Conservation (phyloP, 2,797 vertebrate genomes). For the Octomys mimax region DNA sequence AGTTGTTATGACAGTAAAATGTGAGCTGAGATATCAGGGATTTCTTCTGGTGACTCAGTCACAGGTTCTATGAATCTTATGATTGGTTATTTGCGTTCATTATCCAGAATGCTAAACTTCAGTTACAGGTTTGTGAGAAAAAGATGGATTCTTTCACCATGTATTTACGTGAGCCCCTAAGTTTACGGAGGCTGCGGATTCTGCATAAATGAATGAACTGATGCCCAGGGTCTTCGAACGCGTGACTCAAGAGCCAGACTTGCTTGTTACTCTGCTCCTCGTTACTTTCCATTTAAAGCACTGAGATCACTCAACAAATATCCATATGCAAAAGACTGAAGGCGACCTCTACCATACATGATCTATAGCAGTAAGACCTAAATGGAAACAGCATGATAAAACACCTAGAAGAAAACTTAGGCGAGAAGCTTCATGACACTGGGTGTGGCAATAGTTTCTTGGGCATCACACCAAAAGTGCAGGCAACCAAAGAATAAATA, state of each 20-base stretch:
- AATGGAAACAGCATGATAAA: background rate
- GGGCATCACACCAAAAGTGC: background rate
- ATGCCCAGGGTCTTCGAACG: background rate
- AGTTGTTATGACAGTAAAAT: background rate
- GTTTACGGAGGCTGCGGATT: background rate
- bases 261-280: background rate
- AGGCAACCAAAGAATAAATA: conserved; percentile 44
- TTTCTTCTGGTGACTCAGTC: conserved; percentile 52
- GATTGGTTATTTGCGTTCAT: background rate
- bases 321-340: background rate
- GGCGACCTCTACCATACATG: background rate
- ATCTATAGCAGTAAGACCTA: conserved; percentile 4
- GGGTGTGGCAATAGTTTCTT: conserved; percentile 1
- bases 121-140: conserved; percentile 16
- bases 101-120: conserved; percentile 9
- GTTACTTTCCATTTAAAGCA: conserved; percentile 38
- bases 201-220: background rate
- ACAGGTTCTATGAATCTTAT: background rate
- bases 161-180: background rate
- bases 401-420: background rate
- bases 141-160: background rate
- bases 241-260: background rate
- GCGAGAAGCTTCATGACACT: background rate
- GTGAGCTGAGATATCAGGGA: conserved; percentile 1
- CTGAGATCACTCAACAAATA: conserved; percentile 31